Base-by-base conservation (phyloP, 2,113 vertebrate genomes). In the Prinia subflava region DNA sequence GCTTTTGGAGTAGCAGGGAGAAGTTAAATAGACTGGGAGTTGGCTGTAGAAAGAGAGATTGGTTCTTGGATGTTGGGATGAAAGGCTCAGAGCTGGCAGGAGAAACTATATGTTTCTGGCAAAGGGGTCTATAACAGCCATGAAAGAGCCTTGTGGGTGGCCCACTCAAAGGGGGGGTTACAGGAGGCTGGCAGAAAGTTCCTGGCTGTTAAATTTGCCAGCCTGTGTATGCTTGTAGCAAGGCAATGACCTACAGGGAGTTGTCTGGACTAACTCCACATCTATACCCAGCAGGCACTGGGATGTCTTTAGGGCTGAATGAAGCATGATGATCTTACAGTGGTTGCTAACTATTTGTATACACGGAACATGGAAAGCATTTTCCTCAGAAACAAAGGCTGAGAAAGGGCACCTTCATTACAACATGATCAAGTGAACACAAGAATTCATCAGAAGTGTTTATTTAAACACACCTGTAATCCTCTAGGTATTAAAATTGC, bases 111-210 rank as follows among this genome's bases (percentile, higher is more conserved):
- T 90, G 55, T 86, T 95, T 92, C 90, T 95, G 92, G 90, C 79
- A 93, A 56, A 80, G 24, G 33, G 55, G 63, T 19, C n/a, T 91
- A n/a, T 63, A 91, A 83, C 52, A 15, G n/a, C 60, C 93, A 93
- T 88, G 92, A 96, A 96, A 96, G 68, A 95, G 55, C 85, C 93
- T 70, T 96, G 94, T 95, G 96, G 95, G 94, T 93, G 93, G 93
- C 90, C 95, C 49, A 67, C 80, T 81, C 70, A 64, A 50, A 67
- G 74, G 68, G 24, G n/a, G 41, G 52, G 46, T 55, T 95, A 86
- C 55, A 94, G 83, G 49, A 94, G 73, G 17, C 69, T 95, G 94
- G 84, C 91, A 93, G 68, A 92, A 93, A 69, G 55, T 69, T 94
- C 74, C 81, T 95, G 91, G 39, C 31, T 85, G 57, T 37, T 52